Evolutionary conservation across 1,140 invertebrate species (phyloP).

Genomic region (Aphelenchoides besseyi): DNA sequence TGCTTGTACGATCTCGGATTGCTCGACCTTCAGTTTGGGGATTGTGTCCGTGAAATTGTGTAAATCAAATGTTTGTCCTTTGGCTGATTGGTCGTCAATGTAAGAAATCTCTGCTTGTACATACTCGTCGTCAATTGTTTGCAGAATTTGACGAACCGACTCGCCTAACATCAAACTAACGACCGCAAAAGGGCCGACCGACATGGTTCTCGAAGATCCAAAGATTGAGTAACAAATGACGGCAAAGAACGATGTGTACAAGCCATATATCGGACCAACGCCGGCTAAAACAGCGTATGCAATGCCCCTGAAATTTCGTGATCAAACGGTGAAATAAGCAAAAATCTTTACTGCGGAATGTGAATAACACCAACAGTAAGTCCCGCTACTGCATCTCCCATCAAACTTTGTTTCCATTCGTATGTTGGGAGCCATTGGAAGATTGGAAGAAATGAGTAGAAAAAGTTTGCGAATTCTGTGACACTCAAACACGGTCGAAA

Average conservation of each 20-base stretch:
- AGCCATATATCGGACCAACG: slow-evolving; percentile 66
- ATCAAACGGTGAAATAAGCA: slow-evolving; percentile 13
- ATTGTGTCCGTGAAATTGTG: slow-evolving; percentile 26
- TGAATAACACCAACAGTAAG: slow-evolving; percentile 63
- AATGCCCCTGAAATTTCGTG: no score
- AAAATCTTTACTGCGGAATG: slow-evolving; percentile 50
- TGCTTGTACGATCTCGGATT: slow-evolving; percentile 34
- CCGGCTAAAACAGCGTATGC: slow-evolving; percentile 66
- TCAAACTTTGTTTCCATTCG: slow-evolving; percentile 44
- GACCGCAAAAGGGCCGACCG: slow-evolving; percentile 41
- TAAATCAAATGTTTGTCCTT: slow-evolving; percentile 5
- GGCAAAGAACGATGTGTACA: slow-evolving; percentile 68
- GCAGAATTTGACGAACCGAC: slow-evolving; percentile 31
- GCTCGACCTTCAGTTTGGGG: slow-evolving; percentile 32
- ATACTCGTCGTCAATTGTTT: slow-evolving; percentile 35
- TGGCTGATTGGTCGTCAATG: slow-evolving; percentile 12
- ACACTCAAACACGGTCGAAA: background rate
- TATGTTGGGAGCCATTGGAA: slow-evolving; percentile 48
- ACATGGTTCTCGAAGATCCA: background rate
- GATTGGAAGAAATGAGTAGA: slow-evolving; percentile 43
- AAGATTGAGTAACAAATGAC: slow-evolving; percentile 66
- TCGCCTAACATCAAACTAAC: slow-evolving; percentile 44
- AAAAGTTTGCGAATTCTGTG: slow-evolving; percentile 11
- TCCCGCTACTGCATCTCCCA: slow-evolving; percentile 59
- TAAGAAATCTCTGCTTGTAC: slow-evolving; percentile 38